Conservation (phyloP, 2,888 invertebrate genomes). For the Stenolophus ochropezus region DNA sequence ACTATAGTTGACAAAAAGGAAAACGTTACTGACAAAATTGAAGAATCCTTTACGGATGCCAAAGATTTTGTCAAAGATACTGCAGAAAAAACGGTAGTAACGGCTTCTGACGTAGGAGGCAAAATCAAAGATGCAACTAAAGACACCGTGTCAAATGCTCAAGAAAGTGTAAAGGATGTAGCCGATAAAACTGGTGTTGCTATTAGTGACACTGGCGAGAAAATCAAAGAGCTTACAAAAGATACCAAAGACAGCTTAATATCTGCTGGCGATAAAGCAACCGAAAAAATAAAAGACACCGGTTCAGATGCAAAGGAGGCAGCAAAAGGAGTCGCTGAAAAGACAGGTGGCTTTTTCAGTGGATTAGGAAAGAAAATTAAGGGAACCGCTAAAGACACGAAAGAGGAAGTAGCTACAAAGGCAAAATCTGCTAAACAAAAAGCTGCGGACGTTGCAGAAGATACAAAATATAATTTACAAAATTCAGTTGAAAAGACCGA, state of each 20-base stretch:
- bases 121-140: slow-evolving; percentile 29
- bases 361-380: slow-evolving; percentile 45
- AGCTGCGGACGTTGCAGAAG: not conserved
- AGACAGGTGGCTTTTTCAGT: slow-evolving; percentile 56
- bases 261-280: slow-evolving; percentile 60
- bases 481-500: slow-evolving; percentile 62
- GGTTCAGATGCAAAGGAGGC: not conserved
- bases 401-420: slow-evolving; percentile 40
- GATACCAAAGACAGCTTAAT: not conserved
- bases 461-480: slow-evolving; percentile 63
- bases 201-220: not conserved
- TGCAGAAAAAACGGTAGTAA: slow-evolving; percentile 70
- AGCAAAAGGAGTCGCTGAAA: slow-evolving; percentile 47
- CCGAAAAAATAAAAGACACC: slow-evolving; percentile 65
- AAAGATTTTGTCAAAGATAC: slow-evolving; percentile 75
- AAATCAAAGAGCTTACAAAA: not conserved
- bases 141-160: not conserved
- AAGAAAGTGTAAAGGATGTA: not conserved
- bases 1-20: not conserved
- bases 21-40: not conserved
- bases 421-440: slow-evolving; percentile 7
- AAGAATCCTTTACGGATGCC: slow-evolving; percentile 7
- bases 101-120: slow-evolving; percentile 65
- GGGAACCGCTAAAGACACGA: slow-evolving; percentile 36
- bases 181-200: slow-evolving; percentile 17